Percentiles rank a stretch among this genome's conserved stretches.
These are phyloP conservation scores for Scelioninae gen. 2 DNA, from an alignment of 2,888 invertebrate species.

Conservation along the genomic window DNA sequence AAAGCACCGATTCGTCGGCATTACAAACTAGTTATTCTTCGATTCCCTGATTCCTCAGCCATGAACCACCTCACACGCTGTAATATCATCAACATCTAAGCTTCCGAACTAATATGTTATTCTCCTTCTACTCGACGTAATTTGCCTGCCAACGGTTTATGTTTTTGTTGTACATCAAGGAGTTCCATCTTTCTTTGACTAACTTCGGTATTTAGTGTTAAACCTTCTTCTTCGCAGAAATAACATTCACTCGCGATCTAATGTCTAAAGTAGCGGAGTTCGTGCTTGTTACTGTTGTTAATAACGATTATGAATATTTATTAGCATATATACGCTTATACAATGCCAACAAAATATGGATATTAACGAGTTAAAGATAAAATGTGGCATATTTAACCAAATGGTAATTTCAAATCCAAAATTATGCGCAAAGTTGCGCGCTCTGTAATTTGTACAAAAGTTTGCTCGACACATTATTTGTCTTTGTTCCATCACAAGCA, in stretches of 20 bases:
- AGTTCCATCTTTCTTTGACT: slow-evolving; percentile 39
- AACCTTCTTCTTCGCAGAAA: slow-evolving; percentile 4
- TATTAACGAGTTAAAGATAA: too few species aligned
- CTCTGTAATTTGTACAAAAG: too few species aligned
- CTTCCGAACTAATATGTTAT: slow-evolving; percentile 44
- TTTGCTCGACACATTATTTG: background rate
- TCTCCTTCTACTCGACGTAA: slow-evolving; percentile 24
- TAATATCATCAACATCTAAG: slow-evolving; percentile 35
- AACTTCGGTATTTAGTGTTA: slow-evolving; percentile 29
- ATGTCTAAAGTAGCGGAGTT: background rate
- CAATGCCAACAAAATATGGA: too few species aligned
- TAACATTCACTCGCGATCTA: slow-evolving; percentile 9
- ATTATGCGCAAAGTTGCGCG: too few species aligned
- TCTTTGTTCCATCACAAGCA: slow-evolving; percentile 6
- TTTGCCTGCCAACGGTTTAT: slow-evolving; percentile 34
- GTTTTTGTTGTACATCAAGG: slow-evolving; percentile 38
- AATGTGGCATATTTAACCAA: slow-evolving; percentile 1
- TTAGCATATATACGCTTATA: too few species aligned
- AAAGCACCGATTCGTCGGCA: background rate
- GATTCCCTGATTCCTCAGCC: slow-evolving; percentile 2
- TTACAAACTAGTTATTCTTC: background rate
- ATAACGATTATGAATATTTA: background rate
- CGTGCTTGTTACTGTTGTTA: background rate
- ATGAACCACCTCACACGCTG: slow-evolving; percentile 3
- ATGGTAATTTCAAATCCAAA: too few species aligned